Evolutionary conservation across 2,888 invertebrate genomes (phyloP), one percentile per base, ranked within the genome.

Genomic region (Drymonia ruficornis): DNA sequence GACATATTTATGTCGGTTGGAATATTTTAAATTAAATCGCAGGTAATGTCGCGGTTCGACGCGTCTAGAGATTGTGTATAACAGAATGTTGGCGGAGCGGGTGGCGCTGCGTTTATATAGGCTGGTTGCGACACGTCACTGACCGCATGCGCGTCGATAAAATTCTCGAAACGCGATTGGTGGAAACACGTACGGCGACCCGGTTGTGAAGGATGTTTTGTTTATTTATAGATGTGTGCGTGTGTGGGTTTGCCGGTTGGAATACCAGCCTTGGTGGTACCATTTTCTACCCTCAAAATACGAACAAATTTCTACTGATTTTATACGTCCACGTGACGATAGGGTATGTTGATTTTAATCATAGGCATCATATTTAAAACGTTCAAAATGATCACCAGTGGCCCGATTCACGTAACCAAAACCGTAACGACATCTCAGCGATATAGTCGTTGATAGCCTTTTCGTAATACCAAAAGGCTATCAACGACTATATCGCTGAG

Each of bases 1-100:
- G 97, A 97, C 97, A 97, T 97, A 84, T 89, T 94, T 89, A 74
- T 66, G 68, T 31, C 29, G 47, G 28, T 78, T 76, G 82, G 76
- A 59, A 62, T 65, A 53, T 43, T 65, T 70, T 70, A 62, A 73
- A 77, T 75, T 67, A 64, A 66, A 62, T 75, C 65, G 80, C 78
- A 74, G 69, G 67, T 65, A 75, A 74, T 71, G 70, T 78, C 67
- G 74, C 70, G 63, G 73, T 77, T 81, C 81, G 68, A 71, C 65
- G 80, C 81, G 75, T 77, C 82, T 82, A 53, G 55, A 48, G 72
- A 70, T 79, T 79, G 78, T 78, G 78, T 83, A 56, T 76, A 60
- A 78, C 80, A 70, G 74, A 87, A 82, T 90, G 84, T 77, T 83
- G 63, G 76, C 38, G 63, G 63, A 69, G 57, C 61, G 67, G 63